Conservation (phyloP, 2,888 invertebrate species). For the Aplocera efformata region DNA sequence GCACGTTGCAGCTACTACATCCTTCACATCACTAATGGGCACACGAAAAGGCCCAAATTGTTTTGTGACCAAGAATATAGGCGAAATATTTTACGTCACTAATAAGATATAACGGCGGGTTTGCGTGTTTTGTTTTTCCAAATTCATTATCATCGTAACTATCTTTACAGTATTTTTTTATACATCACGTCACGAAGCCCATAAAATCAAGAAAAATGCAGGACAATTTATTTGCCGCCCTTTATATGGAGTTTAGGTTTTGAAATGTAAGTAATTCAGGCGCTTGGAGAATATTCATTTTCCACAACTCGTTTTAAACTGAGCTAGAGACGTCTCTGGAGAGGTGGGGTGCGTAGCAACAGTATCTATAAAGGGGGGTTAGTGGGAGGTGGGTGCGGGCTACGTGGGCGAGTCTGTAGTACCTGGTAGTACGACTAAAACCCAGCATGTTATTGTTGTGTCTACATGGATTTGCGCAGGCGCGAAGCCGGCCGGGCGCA, state of each 20-base stretch:
- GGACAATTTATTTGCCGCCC: conserved; percentile 7
- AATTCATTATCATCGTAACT: conserved; percentile 25
- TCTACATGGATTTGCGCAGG: conserved; percentile 69
- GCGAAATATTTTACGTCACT: conserved; percentile 1
- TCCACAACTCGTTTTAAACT: conserved; percentile 43
- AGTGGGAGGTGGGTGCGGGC: conserved; percentile 37
- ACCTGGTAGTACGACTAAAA: conserved; percentile 70
- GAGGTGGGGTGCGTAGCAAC: conserved; percentile 60
- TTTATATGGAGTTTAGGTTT: conserved; percentile 6
- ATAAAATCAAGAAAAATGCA: conserved; percentile 9
- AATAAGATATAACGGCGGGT: conserved; percentile 1
- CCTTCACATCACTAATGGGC: conserved; percentile 6
- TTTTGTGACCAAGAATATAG: background rate
- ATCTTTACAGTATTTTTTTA: conserved; percentile 17
- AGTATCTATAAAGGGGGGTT: conserved; percentile 31
- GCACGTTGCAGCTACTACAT: conserved; percentile 4
- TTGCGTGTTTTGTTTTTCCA: conserved; percentile 27
- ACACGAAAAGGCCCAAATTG: conserved; percentile 1
- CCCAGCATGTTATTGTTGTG: conserved; percentile 70
- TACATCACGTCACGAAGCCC: conserved; percentile 15
- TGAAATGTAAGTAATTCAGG: conserved; percentile 8
- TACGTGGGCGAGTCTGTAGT: conserved; percentile 81
- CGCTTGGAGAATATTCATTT: conserved; percentile 34
- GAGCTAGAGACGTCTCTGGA: conserved; percentile 31
- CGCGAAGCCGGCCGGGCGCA: conserved; percentile 38